phyloP scores from a whole-genome alignment of 1,140 invertebrate genomes.

The Holotrichia oblita region DNA sequence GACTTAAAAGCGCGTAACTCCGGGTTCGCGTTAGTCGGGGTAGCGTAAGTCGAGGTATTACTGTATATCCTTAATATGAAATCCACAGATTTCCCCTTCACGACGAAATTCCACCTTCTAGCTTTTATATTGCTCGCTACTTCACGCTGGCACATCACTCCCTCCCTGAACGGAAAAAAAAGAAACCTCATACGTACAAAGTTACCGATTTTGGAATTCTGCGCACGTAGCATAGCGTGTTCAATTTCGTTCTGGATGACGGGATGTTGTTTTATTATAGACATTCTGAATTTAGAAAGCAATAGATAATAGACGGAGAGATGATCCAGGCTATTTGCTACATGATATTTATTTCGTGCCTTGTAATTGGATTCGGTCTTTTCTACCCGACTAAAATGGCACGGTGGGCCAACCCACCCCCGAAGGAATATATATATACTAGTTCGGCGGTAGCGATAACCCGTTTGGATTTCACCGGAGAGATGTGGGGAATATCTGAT shows the following conservation, averaged over 20 bases:
- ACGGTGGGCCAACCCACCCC: not conserved
- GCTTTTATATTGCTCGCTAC: not conserved
- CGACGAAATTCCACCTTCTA: not conserved
- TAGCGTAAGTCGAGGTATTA: no score
- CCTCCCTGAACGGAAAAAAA: not conserved
- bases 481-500: not conserved
- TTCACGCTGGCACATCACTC: not conserved
- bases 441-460: not conserved
- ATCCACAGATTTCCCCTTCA: not conserved
- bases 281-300: constrained; percentile 47
- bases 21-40: no score
- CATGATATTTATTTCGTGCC: constrained; percentile 15
- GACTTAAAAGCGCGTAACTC: no score
- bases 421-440: not conserved
- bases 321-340: constrained; percentile 49
- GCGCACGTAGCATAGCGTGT: constrained; percentile 51
- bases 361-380: constrained; percentile 20
- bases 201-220: constrained; percentile 43
- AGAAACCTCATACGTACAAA: constrained; percentile 5
- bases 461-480: not conserved
- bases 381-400: not conserved
- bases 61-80: not conserved
- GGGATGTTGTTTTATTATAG: constrained; percentile 53
- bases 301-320: constrained; percentile 47
- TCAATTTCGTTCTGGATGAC: constrained; percentile 48